Conservation (phyloP, 1,140 invertebrate genomes). For the Drosophila trapezifrons region DNA sequence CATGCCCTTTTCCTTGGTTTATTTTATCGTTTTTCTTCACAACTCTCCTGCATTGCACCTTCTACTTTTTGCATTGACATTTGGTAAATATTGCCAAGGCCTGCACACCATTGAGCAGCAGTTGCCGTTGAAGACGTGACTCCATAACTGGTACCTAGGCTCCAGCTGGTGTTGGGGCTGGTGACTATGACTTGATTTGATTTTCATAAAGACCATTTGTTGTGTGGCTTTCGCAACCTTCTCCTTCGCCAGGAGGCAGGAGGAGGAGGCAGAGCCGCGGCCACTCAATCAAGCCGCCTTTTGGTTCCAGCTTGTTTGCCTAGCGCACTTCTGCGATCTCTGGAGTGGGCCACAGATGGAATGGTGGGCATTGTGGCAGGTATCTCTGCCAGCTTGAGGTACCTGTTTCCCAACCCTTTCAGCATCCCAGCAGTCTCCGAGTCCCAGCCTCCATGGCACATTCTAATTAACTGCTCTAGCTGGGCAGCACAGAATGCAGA, state of each 20-base stretch:
- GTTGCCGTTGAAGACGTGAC: conserved; percentile 55
- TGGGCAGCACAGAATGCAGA: conserved; percentile 73
- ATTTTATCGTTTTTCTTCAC: conserved; percentile 41
- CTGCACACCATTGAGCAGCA: conserved; percentile 55
- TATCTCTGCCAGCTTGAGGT: conserved; percentile 14
- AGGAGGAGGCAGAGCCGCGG: conserved; percentile 33
- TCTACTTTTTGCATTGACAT: conserved; percentile 78
- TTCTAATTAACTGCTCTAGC: conserved; percentile 83
- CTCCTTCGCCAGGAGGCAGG: conserved; percentile 1
- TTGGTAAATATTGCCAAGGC: conserved; percentile 78
- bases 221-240: conserved; percentile 35
- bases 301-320: conserved; percentile 70
- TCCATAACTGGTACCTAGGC: conserved; percentile 38
- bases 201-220: conserved; percentile 66
- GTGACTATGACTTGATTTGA: conserved; percentile 79
- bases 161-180: conserved; percentile 37
- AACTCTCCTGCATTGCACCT: conserved; percentile 61
- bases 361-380: conserved; percentile 22
- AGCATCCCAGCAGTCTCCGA: background rate
- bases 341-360: conserved; percentile 25
- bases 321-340: conserved; percentile 62
- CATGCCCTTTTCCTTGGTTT: conserved; percentile 35
- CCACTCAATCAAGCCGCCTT: conserved; percentile 78
- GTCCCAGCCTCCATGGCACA: conserved; percentile 48
- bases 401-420: conserved; percentile 29